phyloP scores from a whole-genome alignment of 2,113 vertebrate genomes.

The Sula dactylatra region DNA sequence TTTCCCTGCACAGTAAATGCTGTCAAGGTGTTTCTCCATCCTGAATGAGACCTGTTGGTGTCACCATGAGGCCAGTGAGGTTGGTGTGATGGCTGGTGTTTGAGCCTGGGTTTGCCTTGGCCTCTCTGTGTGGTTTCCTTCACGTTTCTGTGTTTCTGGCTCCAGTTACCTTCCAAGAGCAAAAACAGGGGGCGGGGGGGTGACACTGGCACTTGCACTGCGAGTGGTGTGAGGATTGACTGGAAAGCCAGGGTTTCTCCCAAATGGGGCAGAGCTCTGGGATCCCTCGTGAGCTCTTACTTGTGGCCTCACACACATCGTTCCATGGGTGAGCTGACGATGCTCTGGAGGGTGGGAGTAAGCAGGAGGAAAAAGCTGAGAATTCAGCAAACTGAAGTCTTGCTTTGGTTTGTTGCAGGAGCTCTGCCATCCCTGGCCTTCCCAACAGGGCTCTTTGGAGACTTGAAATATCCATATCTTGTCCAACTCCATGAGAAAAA shows the following conservation, averaged over 20 bases:
- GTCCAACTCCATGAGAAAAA: not conserved
- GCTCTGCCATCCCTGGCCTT: not conserved
- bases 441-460: not conserved
- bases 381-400: not conserved
- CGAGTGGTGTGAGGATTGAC: accelerated
- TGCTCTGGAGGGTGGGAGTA: not conserved
- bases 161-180: not conserved
- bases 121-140: not conserved
- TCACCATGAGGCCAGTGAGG: not conserved
- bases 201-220: not conserved
- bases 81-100: not conserved
- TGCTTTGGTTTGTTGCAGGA: not conserved
- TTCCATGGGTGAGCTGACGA: not conserved
- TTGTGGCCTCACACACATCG: not conserved
- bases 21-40: not conserved
- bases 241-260: not conserved
- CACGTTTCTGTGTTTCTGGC: not conserved
- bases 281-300: not conserved
- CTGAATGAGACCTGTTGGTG: not conserved
- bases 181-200: not conserved
- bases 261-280: not conserved
- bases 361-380: not conserved
- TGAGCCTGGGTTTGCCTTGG: not conserved
- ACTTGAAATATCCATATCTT: not conserved
- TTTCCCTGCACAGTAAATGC: no score